Conservation (phyloP, 64 coral and sea anemone species). For the Anthopleura sola region DNA sequence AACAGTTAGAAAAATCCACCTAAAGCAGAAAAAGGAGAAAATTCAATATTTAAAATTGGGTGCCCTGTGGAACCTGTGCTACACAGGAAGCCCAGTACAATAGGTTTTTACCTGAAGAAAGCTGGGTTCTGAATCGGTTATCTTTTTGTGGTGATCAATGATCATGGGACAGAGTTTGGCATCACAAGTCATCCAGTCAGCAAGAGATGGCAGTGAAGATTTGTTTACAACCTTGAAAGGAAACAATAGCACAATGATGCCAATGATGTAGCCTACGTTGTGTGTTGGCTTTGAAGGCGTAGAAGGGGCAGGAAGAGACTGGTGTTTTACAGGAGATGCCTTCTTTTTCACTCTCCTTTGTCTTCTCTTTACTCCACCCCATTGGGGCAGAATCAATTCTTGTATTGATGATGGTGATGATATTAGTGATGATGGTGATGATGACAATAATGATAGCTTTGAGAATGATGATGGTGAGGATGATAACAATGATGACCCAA, state of each 20-base stretch:
- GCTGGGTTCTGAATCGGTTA: not conserved
- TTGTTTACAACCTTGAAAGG: conserved; percentile 53
- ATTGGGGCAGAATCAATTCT: not conserved
- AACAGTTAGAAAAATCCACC: conserved; percentile 44
- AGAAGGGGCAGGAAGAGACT: too few species aligned
- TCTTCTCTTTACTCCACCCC: too few species aligned
- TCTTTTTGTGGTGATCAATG: conserved; percentile 10
- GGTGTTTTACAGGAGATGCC: too few species aligned
- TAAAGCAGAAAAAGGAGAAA: not conserved
- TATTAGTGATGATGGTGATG: not conserved
- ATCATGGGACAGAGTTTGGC: conserved; percentile 57
- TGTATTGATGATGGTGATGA: not conserved
- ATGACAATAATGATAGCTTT: not conserved
- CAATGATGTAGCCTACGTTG: not conserved
- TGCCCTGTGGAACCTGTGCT: not conserved
- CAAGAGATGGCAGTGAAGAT: conserved; percentile 37
- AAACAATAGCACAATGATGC: not conserved
- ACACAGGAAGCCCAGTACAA: not conserved
- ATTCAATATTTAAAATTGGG: not conserved
- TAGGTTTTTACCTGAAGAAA: not conserved
- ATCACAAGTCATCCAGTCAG: conserved; percentile 59
- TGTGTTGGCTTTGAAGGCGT: not conserved
- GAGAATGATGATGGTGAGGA: not conserved
- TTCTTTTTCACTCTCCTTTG: too few species aligned
- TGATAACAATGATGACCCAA: not conserved